A percentile compares a stretch with the other conserved stretches of the same genome.
These are phyloP conservation scores for Microtus richardsoni DNA, from an alignment of 2,113 vertebrate genomes.

Conservation along the genomic window DNA sequence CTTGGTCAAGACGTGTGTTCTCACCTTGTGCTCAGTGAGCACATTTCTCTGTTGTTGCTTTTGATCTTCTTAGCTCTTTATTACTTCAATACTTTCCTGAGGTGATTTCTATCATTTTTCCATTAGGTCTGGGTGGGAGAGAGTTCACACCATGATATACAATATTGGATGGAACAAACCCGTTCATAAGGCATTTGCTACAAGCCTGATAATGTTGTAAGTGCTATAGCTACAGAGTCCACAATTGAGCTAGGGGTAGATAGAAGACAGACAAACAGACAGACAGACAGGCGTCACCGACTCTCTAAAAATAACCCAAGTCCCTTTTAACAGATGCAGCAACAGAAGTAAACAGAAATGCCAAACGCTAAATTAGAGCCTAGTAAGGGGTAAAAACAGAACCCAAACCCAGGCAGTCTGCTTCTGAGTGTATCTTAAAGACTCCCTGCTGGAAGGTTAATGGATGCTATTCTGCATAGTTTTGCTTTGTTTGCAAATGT, in stretches of 20 bases:
- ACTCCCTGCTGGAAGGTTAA: neutral
- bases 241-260: neutral
- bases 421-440: neutral
- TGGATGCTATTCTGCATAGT: neutral
- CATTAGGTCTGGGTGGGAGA: neutral
- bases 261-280: neutral
- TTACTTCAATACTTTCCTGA: neutral
- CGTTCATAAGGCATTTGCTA: neutral
- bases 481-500: neutral
- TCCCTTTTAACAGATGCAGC: neutral
- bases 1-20: neutral
- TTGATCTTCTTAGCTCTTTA: neutral
- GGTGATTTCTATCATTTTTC: conserved; percentile 4
- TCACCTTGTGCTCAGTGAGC: neutral
- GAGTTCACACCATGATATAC: neutral
- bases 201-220: neutral
- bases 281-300: neutral
- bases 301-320: neutral
- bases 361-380: neutral
- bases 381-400: neutral
- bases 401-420: neutral
- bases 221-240: neutral
- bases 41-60: neutral
- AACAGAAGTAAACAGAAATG: neutral
- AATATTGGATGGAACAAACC: neutral